Base-by-base conservation (phyloP, 2,888 invertebrate genomes). In the Scotopteryx bipunctaria region DNA sequence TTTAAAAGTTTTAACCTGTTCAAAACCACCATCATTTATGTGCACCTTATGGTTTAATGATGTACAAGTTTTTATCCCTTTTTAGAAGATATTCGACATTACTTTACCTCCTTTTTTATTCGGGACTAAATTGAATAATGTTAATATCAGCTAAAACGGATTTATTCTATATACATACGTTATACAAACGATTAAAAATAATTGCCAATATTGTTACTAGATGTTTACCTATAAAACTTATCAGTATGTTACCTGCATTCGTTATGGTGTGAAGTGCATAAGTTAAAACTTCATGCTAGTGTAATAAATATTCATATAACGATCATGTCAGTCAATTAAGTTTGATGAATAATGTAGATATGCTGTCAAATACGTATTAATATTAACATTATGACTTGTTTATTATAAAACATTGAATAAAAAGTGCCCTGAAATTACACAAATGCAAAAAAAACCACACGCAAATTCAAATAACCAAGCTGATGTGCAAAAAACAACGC, bases 401-500 rank as follows among this genome's bases (percentile, higher is more conserved):
- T 16, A 32, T 14, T 14, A 27, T 9, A 11, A 14, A 23, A 23
- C 35, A 55, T 59, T 45, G 51, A 55, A 49, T 61, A 5, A 32
- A 59, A 59, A 48, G 56, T 64, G 66, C 64, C 56, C 51, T 69
- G 66, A 64, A 64, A 56, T 51, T 56, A 60, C 63, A 60, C 62
- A 54, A 61, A 63, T 59, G 33, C 49, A 63, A 59, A 64, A 43
- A 54, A 42, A 61, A 56, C 60, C 55, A 62, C 47, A 62, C 55
- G 56, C 61, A 65, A 54, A 49, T 44, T 66, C 73, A 73, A 76
- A 63, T 72, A 64, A 71, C 71, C 68, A 79, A 83, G 81, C 76
- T 76, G 79, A 5, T 80, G 81, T 80, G 75, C 76, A 73, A 78
- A 80, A 65, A 72, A 71, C 71, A 73, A 69, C 68, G 67, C 69